Evolutionary conservation across 2,797 vertebrate genomes (phyloP), one percentile per base, ranked within the genome.

Genomic region (Peromyscus aztecus): DNA sequence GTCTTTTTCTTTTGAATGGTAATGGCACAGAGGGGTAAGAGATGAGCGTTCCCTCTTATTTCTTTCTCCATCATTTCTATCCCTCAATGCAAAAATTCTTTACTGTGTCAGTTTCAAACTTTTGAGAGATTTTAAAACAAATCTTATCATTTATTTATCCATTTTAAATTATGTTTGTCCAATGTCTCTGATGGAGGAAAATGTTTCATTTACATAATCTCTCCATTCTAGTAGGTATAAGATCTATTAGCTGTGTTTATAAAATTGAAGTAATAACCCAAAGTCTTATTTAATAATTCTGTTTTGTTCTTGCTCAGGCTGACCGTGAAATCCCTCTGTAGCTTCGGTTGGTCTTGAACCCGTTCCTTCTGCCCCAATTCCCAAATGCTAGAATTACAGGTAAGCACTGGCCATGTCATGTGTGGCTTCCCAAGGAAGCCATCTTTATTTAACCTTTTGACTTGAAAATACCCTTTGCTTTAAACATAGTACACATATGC

Each of bases 101-200:
- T 55, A 71, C 24, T 76, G 12, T 90, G 76, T 55, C 24, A 81
- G 37, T 69, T 75, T 8, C 34, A 94, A 83, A 80, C 12, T 86
- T 86, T 13, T 52, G 34, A n/a, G 86, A 94, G 90, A 91, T 71
- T 67, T 27, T 73, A 89, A 83, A 71, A 31, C 61, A n/a, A 88
- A 92, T 61, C 21, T 82, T 94, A 82, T 8, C 0, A 37, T 59
- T 96, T 94, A 21, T 27, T 86, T 89, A 94, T 78, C n/a, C 59
- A 78, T 40, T 87, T 91, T 63, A 86, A 95, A 46, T 4, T 55
- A 17, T 67, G 23, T 29, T 73, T 95, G 40, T 61, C 34, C 77
- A 21, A 52, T 31, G 6, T 46, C 75, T 89, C 4, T 40, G 46
- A 92, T 75, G 90, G 46, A 94, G 37, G 49, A 61, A 69, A 69